Conservation (phyloP, 2,113 vertebrate genomes). For the Perca flavescens region DNA sequence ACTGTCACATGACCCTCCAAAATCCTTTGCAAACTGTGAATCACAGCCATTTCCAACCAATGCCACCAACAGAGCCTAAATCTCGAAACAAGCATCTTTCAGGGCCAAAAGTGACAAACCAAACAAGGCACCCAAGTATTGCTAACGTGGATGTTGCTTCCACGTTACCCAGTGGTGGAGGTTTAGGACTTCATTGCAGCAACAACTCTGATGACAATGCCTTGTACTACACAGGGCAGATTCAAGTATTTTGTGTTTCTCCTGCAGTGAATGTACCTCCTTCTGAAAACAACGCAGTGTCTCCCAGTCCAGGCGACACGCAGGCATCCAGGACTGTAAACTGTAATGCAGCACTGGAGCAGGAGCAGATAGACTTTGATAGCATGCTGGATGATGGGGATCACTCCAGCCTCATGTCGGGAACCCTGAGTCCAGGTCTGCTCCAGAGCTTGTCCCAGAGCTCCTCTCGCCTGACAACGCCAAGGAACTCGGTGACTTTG, state of each 20-base stretch:
- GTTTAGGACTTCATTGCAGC: conserved; percentile 39
- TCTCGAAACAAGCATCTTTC: conserved; percentile 74
- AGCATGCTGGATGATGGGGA: conserved; percentile 92
- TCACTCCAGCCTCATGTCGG: conserved; percentile 91
- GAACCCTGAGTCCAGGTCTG: conserved; percentile 90
- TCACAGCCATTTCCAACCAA: conserved; percentile 83
- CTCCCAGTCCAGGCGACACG: conserved; percentile 85
- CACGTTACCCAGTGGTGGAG: conserved; percentile 66
- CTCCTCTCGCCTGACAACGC: conserved; percentile 92
- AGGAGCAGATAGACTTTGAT: conserved; percentile 91
- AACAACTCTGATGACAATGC: conserved; percentile 70
- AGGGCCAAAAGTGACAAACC: conserved; percentile 77
- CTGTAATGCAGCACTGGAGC: conserved; percentile 80
- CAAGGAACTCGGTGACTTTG: conserved; percentile 88
- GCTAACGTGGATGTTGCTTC: conserved; percentile 75
- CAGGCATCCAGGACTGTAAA: conserved; percentile 89
- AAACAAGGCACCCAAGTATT: conserved; percentile 75
- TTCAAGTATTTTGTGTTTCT: conserved; percentile 86
- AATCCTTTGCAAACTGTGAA: conserved; percentile 72
- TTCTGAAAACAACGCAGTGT: conserved; percentile 76
- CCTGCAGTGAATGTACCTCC: conserved; percentile 27
- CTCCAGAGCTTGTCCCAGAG: conserved; percentile 90
- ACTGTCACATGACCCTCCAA: conserved; percentile 78
- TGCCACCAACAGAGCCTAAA: conserved; percentile 83
- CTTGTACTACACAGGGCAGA: conserved; percentile 91